Base-by-base conservation (phyloP, 2,113 vertebrate species). In the Coregonus clupeaformis region DNA sequence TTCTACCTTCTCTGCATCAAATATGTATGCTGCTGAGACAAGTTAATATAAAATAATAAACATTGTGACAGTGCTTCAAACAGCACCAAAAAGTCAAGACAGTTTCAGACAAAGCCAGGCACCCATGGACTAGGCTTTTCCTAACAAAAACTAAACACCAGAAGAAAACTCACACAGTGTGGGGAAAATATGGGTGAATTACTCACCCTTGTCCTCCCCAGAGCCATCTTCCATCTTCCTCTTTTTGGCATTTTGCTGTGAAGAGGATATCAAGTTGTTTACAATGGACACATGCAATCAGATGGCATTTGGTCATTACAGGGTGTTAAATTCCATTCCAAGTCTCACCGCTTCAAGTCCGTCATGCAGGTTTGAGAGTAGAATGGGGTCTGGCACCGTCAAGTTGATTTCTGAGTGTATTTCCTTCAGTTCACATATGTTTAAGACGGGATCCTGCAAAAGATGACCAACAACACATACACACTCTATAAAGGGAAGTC, bases 371-470 rank as follows among this genome's bases (percentile, higher is more conserved):
- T 97, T 96, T 30, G 96, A 94, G 72, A 99, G 94, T 71, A 99
- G 88, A 90, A 99, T 97, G 81, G 98, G 98, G 88, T 99, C 98
- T 66, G 98, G 98, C 80, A 99, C 97, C 3, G 96, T 95, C 84
- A 99, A 90, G 84, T 98, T 98, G 86, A 99, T 98, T 79, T 99
- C 97, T 0, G 96, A 98, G 86, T 99, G 98, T 77, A 99, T 99
- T 86, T 98, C 96, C 88, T 97, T 97, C 80, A 99, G 92, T 79
- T 99, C 97, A 68, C 91, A 90, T 84, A 99, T 95, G 87, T 99
- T 99, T 87, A 99, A 91, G 83, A 95, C 94, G 3, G 97, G 96
- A 57, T 99, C 98, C 98, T 99, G 82, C 69, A 52, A 52, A 9
- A 1, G 13, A 60, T n/a, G 18, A 22, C 57, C 57, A 60, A 60